Conservation (phyloP, 2,113 vertebrate species). For the Pseudorasbora parva region DNA sequence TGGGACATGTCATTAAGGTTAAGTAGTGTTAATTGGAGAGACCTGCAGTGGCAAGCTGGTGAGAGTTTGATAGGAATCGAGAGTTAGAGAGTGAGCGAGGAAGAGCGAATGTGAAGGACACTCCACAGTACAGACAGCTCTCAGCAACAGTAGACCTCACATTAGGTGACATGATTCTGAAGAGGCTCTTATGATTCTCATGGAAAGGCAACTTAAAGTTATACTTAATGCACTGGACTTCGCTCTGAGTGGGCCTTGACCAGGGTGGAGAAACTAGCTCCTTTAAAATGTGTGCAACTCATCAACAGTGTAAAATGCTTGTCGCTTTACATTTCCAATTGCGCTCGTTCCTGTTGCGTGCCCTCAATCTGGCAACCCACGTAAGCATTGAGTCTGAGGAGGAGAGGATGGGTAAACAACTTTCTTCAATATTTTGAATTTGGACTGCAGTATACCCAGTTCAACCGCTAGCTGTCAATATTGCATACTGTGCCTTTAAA, state of each 20-base stretch:
- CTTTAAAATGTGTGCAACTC: constrained; percentile 6
- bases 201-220: constrained; percentile 41
- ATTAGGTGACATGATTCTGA: constrained; percentile 54
- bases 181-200: constrained; percentile 22
- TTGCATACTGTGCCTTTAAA: no score
- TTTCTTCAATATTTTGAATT: no score
- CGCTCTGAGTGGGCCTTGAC: constrained; percentile 37
- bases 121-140: constrained; percentile 7
- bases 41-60: constrained; percentile 4
- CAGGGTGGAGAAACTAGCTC: background rate
- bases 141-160: constrained; percentile 35
- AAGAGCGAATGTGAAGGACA: constrained; percentile 29
- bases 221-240: constrained; percentile 54
- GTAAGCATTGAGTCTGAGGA: no score
- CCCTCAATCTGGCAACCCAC: no score
- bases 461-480: no score
- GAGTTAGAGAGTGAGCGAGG: constrained; percentile 35
- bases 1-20: constrained; percentile 45
- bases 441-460: no score
- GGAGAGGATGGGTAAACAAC: no score
- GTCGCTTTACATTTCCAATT: no score
- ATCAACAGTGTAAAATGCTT: no score
- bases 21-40: constrained; percentile 53
- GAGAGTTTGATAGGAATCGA: background rate
- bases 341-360: no score